A percentile compares a stretch with the other conserved stretches of the same genome.
Evolutionary conservation across 2,888 invertebrate genomes (phyloP).

Genomic region (Leptopilina myrica): DNA sequence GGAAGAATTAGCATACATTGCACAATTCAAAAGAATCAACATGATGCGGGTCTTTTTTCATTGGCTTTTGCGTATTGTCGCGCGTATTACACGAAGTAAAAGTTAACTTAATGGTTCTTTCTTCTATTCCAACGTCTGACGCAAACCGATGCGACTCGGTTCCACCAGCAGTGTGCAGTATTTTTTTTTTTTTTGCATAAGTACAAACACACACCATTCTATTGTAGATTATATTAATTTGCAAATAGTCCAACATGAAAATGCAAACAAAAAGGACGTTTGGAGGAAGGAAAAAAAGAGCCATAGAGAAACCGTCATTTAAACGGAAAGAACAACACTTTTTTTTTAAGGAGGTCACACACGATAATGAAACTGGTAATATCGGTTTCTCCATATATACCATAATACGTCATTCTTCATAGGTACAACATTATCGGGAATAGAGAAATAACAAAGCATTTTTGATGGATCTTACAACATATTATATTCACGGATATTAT

Average conservation of each 20-base stretch:
- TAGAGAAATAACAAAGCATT: constrained; percentile 62
- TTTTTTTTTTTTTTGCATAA: not conserved
- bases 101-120: constrained; percentile 28
- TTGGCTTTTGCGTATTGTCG: constrained; percentile 30
- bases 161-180: constrained; percentile 13
- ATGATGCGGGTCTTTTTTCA: constrained; percentile 28
- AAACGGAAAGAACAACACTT: constrained; percentile 46
- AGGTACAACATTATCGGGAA: constrained; percentile 60
- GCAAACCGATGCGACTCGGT: constrained; percentile 29
- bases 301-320: constrained; percentile 46
- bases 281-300: not conserved
- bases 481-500: constrained; percentile 59
- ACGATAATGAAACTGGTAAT: constrained; percentile 63
- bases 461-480: constrained; percentile 56
- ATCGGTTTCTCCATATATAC: constrained; percentile 52
- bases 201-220: not conserved
- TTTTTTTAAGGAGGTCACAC: constrained; percentile 59
- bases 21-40: constrained; percentile 39
- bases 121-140: constrained; percentile 15
- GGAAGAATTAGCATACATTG: constrained; percentile 39
- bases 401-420: constrained; percentile 59
- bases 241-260: constrained; percentile 26
- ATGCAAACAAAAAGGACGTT: not conserved
- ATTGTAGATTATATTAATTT: constrained; percentile 51
- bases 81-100: constrained; percentile 32